These are phyloP conservation scores for Enteromius paludinosus DNA, from an alignment of 2,797 vertebrate species.

Conservation along the genomic window DNA sequence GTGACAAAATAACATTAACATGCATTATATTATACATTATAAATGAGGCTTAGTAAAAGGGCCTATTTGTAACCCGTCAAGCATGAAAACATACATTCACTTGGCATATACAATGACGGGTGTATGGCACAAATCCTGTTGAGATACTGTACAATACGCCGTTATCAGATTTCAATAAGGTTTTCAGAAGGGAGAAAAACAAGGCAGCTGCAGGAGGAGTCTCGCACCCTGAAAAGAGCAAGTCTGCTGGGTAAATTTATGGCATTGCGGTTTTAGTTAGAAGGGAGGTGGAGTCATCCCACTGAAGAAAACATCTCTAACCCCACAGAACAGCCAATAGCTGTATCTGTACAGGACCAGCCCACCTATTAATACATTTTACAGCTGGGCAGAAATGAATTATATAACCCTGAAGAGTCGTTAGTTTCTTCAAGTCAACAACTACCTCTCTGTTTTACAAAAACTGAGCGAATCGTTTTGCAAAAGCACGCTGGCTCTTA, in stretches of 20 bases:
- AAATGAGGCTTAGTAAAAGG: not conserved
- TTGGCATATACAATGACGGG: not conserved
- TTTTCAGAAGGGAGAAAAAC: not conserved
- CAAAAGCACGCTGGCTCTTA: not conserved
- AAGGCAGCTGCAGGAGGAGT: not conserved
- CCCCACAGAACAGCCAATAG: slow-evolving; percentile 52
- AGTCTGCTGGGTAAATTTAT: slow-evolving; percentile 8
- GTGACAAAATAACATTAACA: not conserved
- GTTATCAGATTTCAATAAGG: slow-evolving; percentile 24
- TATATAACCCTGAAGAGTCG: not conserved
- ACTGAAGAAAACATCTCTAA: slow-evolving; percentile 27
- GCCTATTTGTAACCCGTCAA: not conserved
- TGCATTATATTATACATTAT: not conserved
- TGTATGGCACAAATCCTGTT: not conserved
- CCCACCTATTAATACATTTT: slow-evolving; percentile 13
- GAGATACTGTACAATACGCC: not conserved
- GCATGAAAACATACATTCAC: not conserved
- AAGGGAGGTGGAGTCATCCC: not conserved
- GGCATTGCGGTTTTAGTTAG: not conserved
- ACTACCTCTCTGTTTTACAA: not conserved
- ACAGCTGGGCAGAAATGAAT: slow-evolving; percentile 33
- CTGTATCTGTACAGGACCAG: slow-evolving; percentile 20
- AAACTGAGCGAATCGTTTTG: not conserved
- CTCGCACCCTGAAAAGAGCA: not conserved
- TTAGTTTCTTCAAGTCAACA: not conserved